A percentile compares a stretch with the other conserved stretches of the same genome.
phyloP scores from a whole-genome alignment of 2,113 vertebrate genomes.

The Sinosuthora webbiana region DNA sequence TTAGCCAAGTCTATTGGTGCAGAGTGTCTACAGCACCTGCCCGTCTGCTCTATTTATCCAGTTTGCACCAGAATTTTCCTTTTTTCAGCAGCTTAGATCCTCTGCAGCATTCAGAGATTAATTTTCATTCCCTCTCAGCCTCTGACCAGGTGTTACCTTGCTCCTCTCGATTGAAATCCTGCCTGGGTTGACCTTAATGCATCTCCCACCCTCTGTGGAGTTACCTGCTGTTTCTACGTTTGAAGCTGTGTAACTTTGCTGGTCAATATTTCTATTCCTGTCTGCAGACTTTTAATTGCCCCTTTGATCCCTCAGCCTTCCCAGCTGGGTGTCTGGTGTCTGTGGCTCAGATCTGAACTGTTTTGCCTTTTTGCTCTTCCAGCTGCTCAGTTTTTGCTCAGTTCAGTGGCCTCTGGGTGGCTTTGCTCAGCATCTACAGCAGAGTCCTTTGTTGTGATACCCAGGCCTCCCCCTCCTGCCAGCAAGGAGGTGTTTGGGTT shows the following conservation, averaged over 20 bases:
- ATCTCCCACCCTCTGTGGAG: neutral
- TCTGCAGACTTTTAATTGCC: neutral
- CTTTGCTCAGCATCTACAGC: neutral
- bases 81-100: neutral
- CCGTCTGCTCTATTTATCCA: neutral
- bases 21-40: neutral
- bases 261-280: conserved; percentile 19
- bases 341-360: neutral
- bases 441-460: neutral
- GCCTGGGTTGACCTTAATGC: neutral
- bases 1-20: neutral
- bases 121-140: neutral
- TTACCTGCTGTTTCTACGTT: neutral
- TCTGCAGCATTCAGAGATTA: neutral
- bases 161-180: neutral
- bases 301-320: neutral
- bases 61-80: neutral
- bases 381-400: neutral
- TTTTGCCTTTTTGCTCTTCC: neutral
- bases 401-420: neutral
- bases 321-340: neutral
- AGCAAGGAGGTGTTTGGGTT: neutral
- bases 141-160: neutral
- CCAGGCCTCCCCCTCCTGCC: neutral
- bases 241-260: neutral